phyloP scores from a whole-genome alignment of 2,888 invertebrate genomes.

The Teleogryllus oceanicus region DNA sequence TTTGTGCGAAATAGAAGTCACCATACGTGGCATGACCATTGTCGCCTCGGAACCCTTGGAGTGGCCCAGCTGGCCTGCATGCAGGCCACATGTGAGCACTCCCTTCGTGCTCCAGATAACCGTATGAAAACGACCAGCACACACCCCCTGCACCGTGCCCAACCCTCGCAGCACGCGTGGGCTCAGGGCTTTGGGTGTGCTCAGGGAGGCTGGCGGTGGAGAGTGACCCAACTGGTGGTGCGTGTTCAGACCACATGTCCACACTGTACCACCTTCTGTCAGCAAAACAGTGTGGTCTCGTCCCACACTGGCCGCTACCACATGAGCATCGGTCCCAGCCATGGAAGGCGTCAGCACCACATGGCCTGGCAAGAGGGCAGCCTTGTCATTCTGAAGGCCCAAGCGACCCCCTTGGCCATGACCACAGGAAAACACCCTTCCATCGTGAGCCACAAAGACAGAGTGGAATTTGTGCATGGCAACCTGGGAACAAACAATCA shows the following conservation, averaged over 20 bases:
- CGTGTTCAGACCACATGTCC: slow-evolving; percentile 62
- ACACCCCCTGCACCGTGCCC: slow-evolving; percentile 51
- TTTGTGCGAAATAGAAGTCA: slow-evolving; percentile 28
- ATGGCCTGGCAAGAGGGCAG: slow-evolving; percentile 55
- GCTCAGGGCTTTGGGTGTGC: slow-evolving; percentile 29
- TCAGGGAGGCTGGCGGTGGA: slow-evolving; percentile 39
- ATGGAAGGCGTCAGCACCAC: slow-evolving; percentile 43
- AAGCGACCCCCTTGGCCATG: slow-evolving; percentile 75
- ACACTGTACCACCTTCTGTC: slow-evolving; percentile 60
- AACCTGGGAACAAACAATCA: slow-evolving; percentile 52
- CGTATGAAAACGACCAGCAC: slow-evolving; percentile 69
- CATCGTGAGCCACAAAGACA: slow-evolving; percentile 58
- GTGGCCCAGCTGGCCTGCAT: slow-evolving; percentile 79
- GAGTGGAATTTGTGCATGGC: slow-evolving; percentile 73
- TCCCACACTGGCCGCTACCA: slow-evolving; percentile 57
- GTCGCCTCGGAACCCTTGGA: slow-evolving; percentile 50
- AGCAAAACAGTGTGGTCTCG: slow-evolving; percentile 66
- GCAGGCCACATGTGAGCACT: slow-evolving; percentile 76
- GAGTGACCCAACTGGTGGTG: slow-evolving; percentile 60
- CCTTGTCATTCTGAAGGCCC: slow-evolving; percentile 61
- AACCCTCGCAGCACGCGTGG: slow-evolving; percentile 30
- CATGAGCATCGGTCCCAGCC: slow-evolving; percentile 47
- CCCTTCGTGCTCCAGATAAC: slow-evolving; percentile 58
- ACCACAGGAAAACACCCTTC: slow-evolving; percentile 70
- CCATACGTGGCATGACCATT: slow-evolving; percentile 44